Base-by-base conservation (phyloP, 2,888 invertebrate genomes). In the Tachina lurida region DNA sequence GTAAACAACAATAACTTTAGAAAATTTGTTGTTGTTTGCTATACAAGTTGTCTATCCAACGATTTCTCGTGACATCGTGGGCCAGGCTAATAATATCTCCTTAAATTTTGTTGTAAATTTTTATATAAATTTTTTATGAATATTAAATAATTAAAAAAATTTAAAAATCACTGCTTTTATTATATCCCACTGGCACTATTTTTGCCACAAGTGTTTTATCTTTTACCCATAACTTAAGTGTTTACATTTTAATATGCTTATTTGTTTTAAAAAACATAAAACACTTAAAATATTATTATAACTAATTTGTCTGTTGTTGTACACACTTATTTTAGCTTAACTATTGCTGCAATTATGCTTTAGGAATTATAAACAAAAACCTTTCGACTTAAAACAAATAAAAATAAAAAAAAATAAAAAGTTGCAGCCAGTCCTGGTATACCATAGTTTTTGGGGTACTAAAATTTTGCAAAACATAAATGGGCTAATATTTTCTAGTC, bases 291-390 rank as follows among this genome's bases (percentile, higher is more conserved):
- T 67, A 68, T 49, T 68, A 84, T 73, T 78, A 73, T 68, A 74
- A 84, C 84, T 74, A 84, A 84, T 84, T 84, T 84, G 79, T 75
- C 79, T 84, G 49, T 74, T 84, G 49, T 74, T 78, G 60, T 74
- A 62, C 54, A 49, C 10, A 67, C 3, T 58, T 49, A 19, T 47
- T 78, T 49, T 43, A 17, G 56, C 56, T 56, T 68, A 74, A 2
- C 19, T 31, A n/a, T n/a, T 74, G 67, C 47, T 77, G 45, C 43
- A 70, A 49, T 79, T 79, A 63, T 75, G 68, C 79, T 80, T 75
- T 65, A 67, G 75, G 80, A 79, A 84, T 80, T 84, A 63, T 65
- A 63, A 84, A 76, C 75, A 75, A 80, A 63, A 75, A 52, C 65
- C 80, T 84, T 80, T 80, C 73, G 71, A 84, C 75, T 84, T 80